Evolutionary conservation across 2,888 invertebrate species (phyloP), one percentile per base, ranked within the genome.

Genomic region (Syrphus vitripennis): DNA sequence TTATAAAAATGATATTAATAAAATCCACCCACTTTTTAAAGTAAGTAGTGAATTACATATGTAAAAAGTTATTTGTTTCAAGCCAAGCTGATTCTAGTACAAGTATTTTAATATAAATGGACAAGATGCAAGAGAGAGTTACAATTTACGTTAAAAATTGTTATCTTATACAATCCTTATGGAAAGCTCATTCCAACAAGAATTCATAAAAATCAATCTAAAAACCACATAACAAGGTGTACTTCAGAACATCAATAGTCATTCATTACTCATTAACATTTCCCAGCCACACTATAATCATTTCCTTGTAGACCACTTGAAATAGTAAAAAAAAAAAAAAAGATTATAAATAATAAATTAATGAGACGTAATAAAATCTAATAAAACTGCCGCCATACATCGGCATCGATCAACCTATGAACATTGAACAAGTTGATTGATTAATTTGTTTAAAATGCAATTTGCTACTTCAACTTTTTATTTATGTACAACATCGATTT

Each of bases 341-440:
- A 14, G 34, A 34, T 21, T 31, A n/a, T 6, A 31, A 31, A n/a
- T n/a, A 19, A 48, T 50, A 50, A 69, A 34, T 19, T n/a, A 69
- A 50, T 50, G 29, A 50, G 9, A n/a, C 21, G 69, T 45, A 31
- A n/a, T 24, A 21, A 61, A 34, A n/a, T n/a, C 14, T 14, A 37
- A 61, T 37, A 61, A 61, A 61, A 24, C 21, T 26, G 19, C 42
- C 48, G 48, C 34, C 67, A 76, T 50, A 14, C n/a, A n/a, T n/a
- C n/a, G n/a, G n/a, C n/a, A n/a, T n/a, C n/a, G n/a, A n/a, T n/a
- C n/a, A 50, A 50, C n/a, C 45, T 26, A 69, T 40, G n/a, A n/a
- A n/a, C n/a, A 37, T 59, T 55, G 5, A 50, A 48, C 57, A 59
- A 42, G 14, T 74, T 80, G 67, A 80, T 80, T 74, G 59, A 80